phyloP scores from a whole-genome alignment of 2,888 invertebrate genomes.

The Latrodectus hesperus region DNA sequence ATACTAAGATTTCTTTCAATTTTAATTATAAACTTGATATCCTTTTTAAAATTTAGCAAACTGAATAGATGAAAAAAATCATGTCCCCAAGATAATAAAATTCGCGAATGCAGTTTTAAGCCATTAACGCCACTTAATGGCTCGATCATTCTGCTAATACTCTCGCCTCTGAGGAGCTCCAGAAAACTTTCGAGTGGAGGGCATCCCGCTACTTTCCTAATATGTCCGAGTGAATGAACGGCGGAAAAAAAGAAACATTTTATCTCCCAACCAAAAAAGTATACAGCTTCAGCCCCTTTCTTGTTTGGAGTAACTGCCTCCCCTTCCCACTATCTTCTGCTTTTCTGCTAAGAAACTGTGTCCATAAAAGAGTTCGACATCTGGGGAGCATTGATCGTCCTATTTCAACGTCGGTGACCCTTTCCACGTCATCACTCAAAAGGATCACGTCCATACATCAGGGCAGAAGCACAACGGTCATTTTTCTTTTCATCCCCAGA shows the following conservation, averaged over 20 bases:
- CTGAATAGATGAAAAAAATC: too few species aligned
- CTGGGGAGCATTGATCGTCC: constrained; percentile 51
- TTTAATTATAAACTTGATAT: too few species aligned
- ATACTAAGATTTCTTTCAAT: too few species aligned
- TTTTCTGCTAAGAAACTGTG: constrained; percentile 25
- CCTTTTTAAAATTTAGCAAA: too few species aligned
- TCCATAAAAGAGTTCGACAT: constrained; percentile 50
- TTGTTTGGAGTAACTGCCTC: background rate
- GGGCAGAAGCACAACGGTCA: background rate
- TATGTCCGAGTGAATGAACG: too few species aligned
- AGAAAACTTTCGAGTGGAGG: too few species aligned
- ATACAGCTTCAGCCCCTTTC: background rate
- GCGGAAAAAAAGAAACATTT: background rate
- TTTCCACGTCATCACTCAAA: constrained; percentile 49
- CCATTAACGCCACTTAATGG: too few species aligned
- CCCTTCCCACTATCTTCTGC: background rate
- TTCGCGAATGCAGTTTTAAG: too few species aligned
- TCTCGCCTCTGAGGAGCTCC: too few species aligned
- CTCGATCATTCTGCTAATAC: too few species aligned
- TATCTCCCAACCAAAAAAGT: background rate
- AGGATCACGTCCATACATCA: constrained; percentile 57
- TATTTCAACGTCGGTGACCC: constrained; percentile 31
- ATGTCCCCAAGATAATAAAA: too few species aligned
- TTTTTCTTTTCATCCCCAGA: constrained; percentile 19
- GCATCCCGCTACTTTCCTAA: too few species aligned